These are phyloP conservation scores for Myotis pilosus DNA, from an alignment of 2,797 vertebrate species.

Conservation along the genomic window DNA sequence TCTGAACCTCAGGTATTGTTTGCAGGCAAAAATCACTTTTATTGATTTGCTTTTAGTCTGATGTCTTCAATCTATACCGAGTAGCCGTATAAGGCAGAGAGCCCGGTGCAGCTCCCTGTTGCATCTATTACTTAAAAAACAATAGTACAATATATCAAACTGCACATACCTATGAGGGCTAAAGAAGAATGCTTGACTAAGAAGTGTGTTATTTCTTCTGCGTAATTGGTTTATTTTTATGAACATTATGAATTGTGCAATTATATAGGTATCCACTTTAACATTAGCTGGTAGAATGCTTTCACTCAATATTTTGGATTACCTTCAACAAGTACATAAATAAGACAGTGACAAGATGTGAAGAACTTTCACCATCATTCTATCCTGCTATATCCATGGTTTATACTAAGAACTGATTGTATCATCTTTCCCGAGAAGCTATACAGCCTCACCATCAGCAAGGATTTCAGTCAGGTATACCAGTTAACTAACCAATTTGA, in stretches of 20 bases:
- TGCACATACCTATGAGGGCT: background rate
- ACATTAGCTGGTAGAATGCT: background rate
- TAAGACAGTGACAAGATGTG: background rate
- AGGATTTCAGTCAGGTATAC: background rate
- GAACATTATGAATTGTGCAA: background rate
- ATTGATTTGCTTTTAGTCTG: slow-evolving; percentile 39
- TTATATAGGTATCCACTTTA: background rate
- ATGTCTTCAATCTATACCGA: background rate
- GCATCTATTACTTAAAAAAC: slow-evolving; percentile 36
- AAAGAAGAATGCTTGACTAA: background rate
- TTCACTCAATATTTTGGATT: background rate
- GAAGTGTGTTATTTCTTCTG: background rate
- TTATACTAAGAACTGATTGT: background rate
- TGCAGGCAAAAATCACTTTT: slow-evolving; percentile 47
- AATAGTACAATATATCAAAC: background rate
- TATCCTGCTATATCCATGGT: background rate
- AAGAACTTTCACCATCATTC: background rate
- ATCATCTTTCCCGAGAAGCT: background rate
- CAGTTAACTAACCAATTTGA: background rate
- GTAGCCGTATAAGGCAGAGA: background rate
- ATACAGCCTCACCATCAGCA: background rate
- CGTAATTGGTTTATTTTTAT: background rate
- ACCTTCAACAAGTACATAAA: background rate
- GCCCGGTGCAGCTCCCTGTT: background rate
- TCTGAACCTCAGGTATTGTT: background rate